Percentiles rank a stretch among this genome's conserved stretches.
Evolutionary conservation across 2,888 invertebrate genomes (phyloP).

Genomic region (Chymomyza procnemis): DNA sequence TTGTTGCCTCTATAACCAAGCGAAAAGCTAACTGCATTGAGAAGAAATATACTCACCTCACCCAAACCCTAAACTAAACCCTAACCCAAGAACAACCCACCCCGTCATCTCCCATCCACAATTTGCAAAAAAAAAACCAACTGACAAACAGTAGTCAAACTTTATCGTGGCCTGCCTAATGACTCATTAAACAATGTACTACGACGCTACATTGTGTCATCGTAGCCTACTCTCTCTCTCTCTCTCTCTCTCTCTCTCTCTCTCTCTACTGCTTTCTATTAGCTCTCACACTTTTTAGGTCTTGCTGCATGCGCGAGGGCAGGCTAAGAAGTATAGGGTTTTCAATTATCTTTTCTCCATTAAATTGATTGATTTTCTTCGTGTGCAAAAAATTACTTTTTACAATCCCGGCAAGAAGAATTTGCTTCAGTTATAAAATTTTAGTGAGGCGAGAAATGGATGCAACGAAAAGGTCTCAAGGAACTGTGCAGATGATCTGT

Average conservation of each 20-base stretch:
- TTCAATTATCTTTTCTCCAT: too few species aligned
- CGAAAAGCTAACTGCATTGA: neutral
- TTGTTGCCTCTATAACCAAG: neutral
- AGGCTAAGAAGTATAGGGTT: too few species aligned
- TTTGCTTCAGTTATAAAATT: too few species aligned
- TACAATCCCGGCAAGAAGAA: too few species aligned
- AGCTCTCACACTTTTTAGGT: too few species aligned
- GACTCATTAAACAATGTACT: conserved; percentile 64
- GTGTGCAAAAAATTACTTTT: too few species aligned
- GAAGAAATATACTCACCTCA: neutral
- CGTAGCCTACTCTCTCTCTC: neutral
- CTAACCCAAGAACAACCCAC: too few species aligned
- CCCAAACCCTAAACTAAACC: neutral
- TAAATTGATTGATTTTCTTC: too few species aligned
- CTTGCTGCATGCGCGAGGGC: too few species aligned
- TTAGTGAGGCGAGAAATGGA: too few species aligned
- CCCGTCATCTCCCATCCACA: neutral
- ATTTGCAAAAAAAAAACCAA: neutral
- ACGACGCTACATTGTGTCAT: conserved; percentile 8
- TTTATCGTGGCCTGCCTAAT: conserved; percentile 39
- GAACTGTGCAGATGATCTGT: too few species aligned
- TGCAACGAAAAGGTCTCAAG: too few species aligned
- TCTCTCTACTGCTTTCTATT: neutral
- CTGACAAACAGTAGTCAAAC: neutral
- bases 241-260: neutral